Evolutionary conservation across 2,888 invertebrate genomes (phyloP).

Genomic region (Ditylenchus weischeri): DNA sequence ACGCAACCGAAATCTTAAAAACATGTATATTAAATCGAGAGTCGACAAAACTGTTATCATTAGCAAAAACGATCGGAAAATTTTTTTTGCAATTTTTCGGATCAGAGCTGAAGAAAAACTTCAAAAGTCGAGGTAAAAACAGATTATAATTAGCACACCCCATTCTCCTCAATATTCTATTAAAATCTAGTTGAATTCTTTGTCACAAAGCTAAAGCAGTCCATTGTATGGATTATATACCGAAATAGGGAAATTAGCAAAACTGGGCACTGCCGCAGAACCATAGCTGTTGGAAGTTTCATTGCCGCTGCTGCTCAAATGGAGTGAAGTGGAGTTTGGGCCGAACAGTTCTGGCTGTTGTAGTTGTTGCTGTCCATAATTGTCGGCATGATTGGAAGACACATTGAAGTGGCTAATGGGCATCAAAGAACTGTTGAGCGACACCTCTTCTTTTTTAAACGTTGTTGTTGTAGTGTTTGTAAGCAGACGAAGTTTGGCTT

Average conservation of each 20-base stretch:
- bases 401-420: slow-evolving; percentile 7
- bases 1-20: no score
- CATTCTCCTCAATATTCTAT: no score
- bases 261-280: slow-evolving; percentile 2
- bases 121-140: no score
- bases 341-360: slow-evolving; percentile 2
- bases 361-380: not conserved
- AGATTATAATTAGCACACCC: no score
- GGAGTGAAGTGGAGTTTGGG: not conserved
- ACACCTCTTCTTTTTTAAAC: not conserved
- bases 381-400: slow-evolving; percentile 15
- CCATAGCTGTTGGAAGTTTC: slow-evolving; percentile 1
- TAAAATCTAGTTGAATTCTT: not conserved
- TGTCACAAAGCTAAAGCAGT: not conserved
- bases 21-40: no score
- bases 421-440: not conserved
- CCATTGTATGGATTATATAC: slow-evolving; percentile 18
- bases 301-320: not conserved
- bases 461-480: no score
- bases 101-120: no score
- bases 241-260: slow-evolving; percentile 17
- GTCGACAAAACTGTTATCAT: no score
- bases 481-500: slow-evolving; percentile 12
- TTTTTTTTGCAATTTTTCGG: no score
- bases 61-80: no score